Base-by-base conservation (phyloP, 2,113 vertebrate species). In the Neodontobutis hainanensis region DNA sequence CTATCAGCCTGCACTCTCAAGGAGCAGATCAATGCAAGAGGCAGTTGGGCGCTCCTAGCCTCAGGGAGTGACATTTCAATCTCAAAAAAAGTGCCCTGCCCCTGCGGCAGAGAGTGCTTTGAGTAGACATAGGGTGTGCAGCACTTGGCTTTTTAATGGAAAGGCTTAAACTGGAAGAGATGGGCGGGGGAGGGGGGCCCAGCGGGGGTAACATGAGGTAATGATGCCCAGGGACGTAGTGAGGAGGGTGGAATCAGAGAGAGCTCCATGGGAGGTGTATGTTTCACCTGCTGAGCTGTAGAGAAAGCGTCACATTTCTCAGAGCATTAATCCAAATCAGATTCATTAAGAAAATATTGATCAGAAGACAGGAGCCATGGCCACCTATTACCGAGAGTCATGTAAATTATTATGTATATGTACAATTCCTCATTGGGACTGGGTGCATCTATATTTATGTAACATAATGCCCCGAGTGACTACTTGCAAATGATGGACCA, bases 201-300 rank as follows among this genome's bases (percentile, higher is more conserved):
- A 65, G 62, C 42, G 43, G 78, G 71, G 81, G 59, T 70, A 67
- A 52, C 47, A 5, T 43, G 68, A 60, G 63, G 56, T 67, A 76
- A 58, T 48, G 48, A 65, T 16, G 40, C 49, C 65, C 61, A n/a
- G 50, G 35, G 27, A 34, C 47, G 8, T 10, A 52, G 67, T 5
- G 35, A 51, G 11, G 8, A 15, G 56, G 51, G 46, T 46, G 38
- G 52, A 11, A 65, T 86, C 48, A 78, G 42, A 70, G 51, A 56
- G 16, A 56, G 50, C 73, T 61, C 68, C 66, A 46, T n/a, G 51
- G 51, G 74, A n/a, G 67, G 53, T 27, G 69, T 71, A 48, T 53
- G n/a, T 38, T 71, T 46, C 58, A 47, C 74, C 81, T 63, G 71
- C 68, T 66, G 61, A 2, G 47, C 58, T 36, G 36, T 34, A 36